These are phyloP conservation scores for Corticium candelabrum DNA, from an alignment of 37 sponge, comb jelly and placozoan genomes.

Conservation along the genomic window DNA sequence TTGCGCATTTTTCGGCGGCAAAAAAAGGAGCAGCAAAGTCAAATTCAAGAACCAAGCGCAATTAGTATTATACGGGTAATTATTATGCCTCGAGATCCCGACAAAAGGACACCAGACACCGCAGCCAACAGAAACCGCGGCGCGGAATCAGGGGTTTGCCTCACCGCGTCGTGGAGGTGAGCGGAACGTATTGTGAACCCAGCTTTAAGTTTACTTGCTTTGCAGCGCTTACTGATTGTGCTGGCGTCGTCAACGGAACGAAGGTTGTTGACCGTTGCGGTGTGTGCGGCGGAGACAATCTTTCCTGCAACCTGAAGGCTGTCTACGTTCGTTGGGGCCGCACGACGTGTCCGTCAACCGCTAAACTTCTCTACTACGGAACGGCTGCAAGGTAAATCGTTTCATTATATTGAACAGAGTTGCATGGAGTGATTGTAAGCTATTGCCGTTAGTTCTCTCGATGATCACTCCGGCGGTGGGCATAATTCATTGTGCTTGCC, in stretches of 20 bases:
- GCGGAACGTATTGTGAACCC: neutral
- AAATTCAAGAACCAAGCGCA: no score
- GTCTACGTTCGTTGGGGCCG: slow-evolving; percentile 1
- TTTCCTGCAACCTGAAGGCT: neutral
- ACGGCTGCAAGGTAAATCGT: neutral
- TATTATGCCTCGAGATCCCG: no score
- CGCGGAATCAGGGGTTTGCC: no score
- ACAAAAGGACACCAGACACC: no score
- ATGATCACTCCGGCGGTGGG: neutral
- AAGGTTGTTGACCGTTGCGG: neutral
- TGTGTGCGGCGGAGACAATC: neutral
- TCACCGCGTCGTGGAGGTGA: no score
- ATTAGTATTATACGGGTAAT: no score
- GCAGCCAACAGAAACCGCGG: no score
- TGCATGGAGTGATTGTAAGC: neutral
- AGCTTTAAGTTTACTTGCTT: neutral
- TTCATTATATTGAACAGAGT: no score
- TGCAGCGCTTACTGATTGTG: neutral
- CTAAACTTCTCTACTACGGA: neutral
- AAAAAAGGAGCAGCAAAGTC: no score
- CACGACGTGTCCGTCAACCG: neutral
- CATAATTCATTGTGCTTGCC: neutral
- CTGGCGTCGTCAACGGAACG: neutral
- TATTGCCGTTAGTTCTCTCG: neutral
- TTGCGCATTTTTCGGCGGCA: no score